These are phyloP conservation scores for Atta colombica DNA, from an alignment of 1,140 invertebrate genomes.

Conservation along the genomic window DNA sequence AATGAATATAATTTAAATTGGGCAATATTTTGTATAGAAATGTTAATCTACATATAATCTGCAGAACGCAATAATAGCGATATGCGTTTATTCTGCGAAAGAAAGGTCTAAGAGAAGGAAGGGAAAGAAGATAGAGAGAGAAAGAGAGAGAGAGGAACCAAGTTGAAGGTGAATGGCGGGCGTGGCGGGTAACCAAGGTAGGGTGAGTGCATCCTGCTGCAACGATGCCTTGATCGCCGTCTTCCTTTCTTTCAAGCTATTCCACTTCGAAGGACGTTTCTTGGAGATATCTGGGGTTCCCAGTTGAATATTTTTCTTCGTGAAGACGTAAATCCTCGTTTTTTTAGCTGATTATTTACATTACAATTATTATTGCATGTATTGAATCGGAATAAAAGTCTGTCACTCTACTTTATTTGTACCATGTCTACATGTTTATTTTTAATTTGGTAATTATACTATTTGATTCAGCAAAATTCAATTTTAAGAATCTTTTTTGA, in stretches of 20 bases:
- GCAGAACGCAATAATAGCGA: conserved; percentile 43
- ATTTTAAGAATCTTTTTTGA: too few species aligned
- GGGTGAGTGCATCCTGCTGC: conserved; percentile 81
- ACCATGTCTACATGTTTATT: too few species aligned
- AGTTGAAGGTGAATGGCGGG: conserved; percentile 85
- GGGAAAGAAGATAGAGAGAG: background rate
- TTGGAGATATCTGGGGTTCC: conserved; percentile 51
- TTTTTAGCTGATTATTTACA: background rate
- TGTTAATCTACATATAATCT: conserved; percentile 2
- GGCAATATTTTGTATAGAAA: background rate
- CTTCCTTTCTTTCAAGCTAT: conserved; percentile 74
- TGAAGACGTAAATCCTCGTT: conserved; percentile 1
- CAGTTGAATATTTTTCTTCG: conserved; percentile 40
- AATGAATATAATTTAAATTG: background rate
- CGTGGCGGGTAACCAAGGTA: conserved; percentile 77
- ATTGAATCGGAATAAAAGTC: background rate
- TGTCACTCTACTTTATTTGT: too few species aligned
- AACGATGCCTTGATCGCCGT: conserved; percentile 77
- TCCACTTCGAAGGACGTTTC: conserved; percentile 59
- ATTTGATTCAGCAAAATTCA: too few species aligned
- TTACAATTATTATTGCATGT: conserved; percentile 5
- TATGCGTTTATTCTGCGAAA: conserved; percentile 57
- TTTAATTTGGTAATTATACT: too few species aligned
- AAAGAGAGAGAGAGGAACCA: conserved; percentile 68
- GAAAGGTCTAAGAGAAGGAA: conserved; percentile 40